Evolutionary conservation across 2,113 vertebrate species (phyloP), one percentile per base, ranked within the genome.

Genomic region (Phyllostomus hastatus): DNA sequence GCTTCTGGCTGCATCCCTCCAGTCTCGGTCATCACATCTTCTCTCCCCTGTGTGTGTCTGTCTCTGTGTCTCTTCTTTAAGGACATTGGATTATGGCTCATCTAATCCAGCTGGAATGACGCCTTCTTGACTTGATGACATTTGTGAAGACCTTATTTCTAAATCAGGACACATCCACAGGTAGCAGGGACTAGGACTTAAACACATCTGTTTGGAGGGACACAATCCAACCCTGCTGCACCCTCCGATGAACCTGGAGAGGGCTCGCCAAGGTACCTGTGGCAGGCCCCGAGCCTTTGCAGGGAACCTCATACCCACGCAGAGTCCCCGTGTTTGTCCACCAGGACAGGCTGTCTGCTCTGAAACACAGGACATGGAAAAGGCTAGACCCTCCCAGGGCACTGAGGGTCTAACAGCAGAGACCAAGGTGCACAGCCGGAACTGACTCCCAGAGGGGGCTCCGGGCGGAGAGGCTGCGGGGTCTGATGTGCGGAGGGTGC

Each of bases 381-480:
- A 20, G 48, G 52, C 46, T 19, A 26, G 41, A 20, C 41, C 3
- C 57, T n/a, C 6, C 2, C 43, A n/a, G 16, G 31, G 48, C 33
- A 14, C 41, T 6, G 54, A 33, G 24, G 5, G 38, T 38, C 52
- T 28, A 16, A 33, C 0, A 1, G 59, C 17, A 57, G 54, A 82
- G 66, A 8, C 1, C 5, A 41, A 19, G 46, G 6, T 0, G 1
- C 16, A 7, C 5, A 10, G 75, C 14, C 15, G 11, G 7, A 10
- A 10, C 26, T 38, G 3, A 2, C 14, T 22, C 43, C 28, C n/a
- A 26, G 10, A 73, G 22, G 43, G 61, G 67, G 22, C 50, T 46
- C 0, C 2, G 31, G 67, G 22, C 6, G 2, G 79, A 20, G 69
- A 11, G 3, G 0, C 7, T 1, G 2, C 2, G 12, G 28, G 38